Evolutionary conservation across 2,888 invertebrate genomes (phyloP).

Genomic region (Platynereis dumerilii): DNA sequence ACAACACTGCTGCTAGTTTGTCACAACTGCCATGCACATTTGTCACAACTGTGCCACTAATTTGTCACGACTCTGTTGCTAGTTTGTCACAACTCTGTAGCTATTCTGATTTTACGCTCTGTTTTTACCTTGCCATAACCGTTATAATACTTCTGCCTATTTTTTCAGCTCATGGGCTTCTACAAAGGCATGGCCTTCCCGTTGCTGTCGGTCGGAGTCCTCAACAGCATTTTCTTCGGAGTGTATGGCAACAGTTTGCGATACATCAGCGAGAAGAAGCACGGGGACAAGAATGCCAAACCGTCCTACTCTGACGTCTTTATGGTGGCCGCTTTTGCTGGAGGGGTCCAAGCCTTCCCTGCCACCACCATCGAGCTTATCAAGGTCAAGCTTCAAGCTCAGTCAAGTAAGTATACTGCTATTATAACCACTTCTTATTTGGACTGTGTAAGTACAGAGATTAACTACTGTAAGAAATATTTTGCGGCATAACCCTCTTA

Average conservation of each 20-base stretch:
- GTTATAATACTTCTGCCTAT: too few species aligned
- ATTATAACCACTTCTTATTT: too few species aligned
- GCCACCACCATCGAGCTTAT: conserved; percentile 74
- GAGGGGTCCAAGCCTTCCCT: conserved; percentile 69
- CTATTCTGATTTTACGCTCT: too few species aligned
- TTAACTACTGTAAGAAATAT: too few species aligned
- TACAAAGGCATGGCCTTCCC: conserved; percentile 72
- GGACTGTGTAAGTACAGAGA: too few species aligned
- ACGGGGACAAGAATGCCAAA: background rate
- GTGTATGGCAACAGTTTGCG: conserved; percentile 68
- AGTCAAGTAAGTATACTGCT: conserved; percentile 34
- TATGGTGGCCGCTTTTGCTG: conserved; percentile 70
- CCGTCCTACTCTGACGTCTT: conserved; percentile 62
- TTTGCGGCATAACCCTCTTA: too few species aligned
- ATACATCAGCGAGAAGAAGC: conserved; percentile 42
- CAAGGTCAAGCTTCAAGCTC: conserved; percentile 73
- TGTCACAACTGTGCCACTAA: too few species aligned
- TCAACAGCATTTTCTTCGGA: conserved; percentile 75
- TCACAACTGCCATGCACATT: too few species aligned
- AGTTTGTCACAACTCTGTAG: too few species aligned
- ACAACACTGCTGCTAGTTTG: too few species aligned
- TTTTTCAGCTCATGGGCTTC: conserved; percentile 31
- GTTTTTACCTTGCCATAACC: too few species aligned
- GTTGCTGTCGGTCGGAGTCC: conserved; percentile 70
- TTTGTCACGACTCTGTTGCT: too few species aligned